A percentile compares a stretch with the other conserved stretches of the same genome.
These are phyloP conservation scores for Neolamprologus variostigma DNA, from an alignment of 2,113 vertebrate species.

Conservation along the genomic window DNA sequence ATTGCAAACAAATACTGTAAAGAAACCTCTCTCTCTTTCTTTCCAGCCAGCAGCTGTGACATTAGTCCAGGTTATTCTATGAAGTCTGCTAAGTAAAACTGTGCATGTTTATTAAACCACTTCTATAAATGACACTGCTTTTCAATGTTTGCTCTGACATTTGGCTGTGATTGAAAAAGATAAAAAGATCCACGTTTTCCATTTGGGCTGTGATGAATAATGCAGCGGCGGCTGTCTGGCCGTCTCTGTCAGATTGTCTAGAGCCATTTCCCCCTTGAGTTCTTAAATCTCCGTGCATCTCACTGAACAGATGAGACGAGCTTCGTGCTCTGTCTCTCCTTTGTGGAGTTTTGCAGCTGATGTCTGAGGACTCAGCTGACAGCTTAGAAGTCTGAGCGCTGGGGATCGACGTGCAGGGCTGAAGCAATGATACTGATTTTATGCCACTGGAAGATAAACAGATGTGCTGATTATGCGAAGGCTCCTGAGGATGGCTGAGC, in stretches of 20 bases:
- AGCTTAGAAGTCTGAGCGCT: not conserved
- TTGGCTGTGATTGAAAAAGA: constrained; percentile 7
- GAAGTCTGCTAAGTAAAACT: not conserved
- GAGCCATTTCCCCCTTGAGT: not conserved
- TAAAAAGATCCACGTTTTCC: not conserved
- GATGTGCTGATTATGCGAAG: not conserved
- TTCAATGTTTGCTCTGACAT: not conserved
- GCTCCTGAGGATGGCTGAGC: not conserved
- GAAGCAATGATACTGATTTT: not conserved
- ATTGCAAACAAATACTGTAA: not conserved
- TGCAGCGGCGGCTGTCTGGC: not conserved
- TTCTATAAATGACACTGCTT: not conserved
- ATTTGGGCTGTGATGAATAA: not conserved
- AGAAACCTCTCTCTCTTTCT: not conserved
- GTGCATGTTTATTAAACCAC: not conserved
- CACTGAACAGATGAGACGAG: constrained; percentile 2
- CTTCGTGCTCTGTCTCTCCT: not conserved
- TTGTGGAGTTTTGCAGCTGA: not conserved
- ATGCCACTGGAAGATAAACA: not conserved
- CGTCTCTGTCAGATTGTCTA: not conserved
- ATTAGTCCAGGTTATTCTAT: not conserved
- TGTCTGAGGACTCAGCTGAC: not conserved
- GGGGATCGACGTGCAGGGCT: not conserved
- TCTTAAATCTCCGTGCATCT: not conserved
- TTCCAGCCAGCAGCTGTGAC: not conserved